phyloP scores from a whole-genome alignment of 2,888 invertebrate species.

The Cheilosia pagana region DNA sequence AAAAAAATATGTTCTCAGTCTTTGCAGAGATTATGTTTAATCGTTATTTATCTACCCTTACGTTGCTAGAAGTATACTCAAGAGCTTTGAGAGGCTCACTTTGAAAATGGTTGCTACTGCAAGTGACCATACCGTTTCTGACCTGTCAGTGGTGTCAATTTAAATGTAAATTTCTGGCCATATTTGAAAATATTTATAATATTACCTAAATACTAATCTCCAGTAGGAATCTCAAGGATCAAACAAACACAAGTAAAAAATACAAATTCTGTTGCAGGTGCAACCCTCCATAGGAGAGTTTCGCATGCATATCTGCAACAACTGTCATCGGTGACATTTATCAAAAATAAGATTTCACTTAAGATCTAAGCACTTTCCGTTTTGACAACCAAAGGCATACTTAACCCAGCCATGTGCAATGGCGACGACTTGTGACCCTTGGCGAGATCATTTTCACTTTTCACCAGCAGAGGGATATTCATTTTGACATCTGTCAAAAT shows the following conservation, averaged over 20 bases:
- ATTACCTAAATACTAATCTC: constrained; percentile 64
- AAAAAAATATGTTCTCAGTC: constrained; percentile 81
- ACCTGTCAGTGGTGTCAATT: constrained; percentile 33
- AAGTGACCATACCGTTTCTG: constrained; percentile 64
- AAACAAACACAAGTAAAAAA: constrained; percentile 44
- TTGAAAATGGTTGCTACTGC: constrained; percentile 43
- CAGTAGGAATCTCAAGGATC: constrained; percentile 68
- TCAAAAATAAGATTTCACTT: constrained; percentile 27
- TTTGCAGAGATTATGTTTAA: constrained; percentile 81
- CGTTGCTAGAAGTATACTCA: constrained; percentile 23
- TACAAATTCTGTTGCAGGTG: constrained; percentile 1
- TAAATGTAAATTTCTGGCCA: constrained; percentile 59
- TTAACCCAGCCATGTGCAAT: constrained; percentile 76
- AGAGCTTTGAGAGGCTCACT: constrained; percentile 24
- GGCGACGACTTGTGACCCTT: constrained; percentile 78
- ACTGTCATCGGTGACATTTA: constrained; percentile 36
- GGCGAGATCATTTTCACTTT: constrained; percentile 80
- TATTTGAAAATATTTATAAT: constrained; percentile 47
- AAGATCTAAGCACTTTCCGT: constrained; percentile 82
- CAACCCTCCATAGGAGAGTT: constrained; percentile 71
- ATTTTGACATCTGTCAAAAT: constrained; percentile 82
- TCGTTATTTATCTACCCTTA: constrained; percentile 46
- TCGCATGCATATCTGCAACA: constrained; percentile 58
- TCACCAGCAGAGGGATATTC: constrained; percentile 80
- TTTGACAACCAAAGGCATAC: constrained; percentile 83